Base-by-base conservation (phyloP, 1,140 invertebrate genomes). In the Eulimnadia texana region DNA sequence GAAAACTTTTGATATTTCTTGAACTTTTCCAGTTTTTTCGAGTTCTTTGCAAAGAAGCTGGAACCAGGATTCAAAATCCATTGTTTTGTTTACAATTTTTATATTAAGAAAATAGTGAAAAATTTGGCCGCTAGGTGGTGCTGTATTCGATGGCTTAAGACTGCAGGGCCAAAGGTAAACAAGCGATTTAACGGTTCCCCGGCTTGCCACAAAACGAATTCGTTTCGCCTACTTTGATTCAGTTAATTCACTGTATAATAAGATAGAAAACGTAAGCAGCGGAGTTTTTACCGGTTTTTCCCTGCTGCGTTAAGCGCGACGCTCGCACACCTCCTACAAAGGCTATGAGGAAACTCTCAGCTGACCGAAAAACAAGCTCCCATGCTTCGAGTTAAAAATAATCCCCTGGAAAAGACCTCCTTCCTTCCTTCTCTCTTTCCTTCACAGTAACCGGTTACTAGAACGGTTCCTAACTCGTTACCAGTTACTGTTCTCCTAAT, bases 31-130 rank as follows among this genome's bases (percentile, higher is more conserved):
- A 54, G 11, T 23, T 6, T 61, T 54, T 22, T 55, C 19, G 20
- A 61, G 51, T 10, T 52, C 25, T 24, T 28, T n/a, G 24, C 60
- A 61, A 27, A 61, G 29, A n/a, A n/a, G 23, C 49, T 25, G 24
- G 51, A 61, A 61, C 22, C 51, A 51, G 16, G 11, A 27, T 2
- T 61, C 60, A 29, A 61, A 61, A 33, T 28, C 53, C 60, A 61
- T 61, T 27, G n/a, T n/a, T n/a, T n/a, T 20, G 24, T 54, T 27
- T 54, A 3, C 16, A 16, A 54, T 25, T 27, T 29, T 6, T 9
- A 11, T 28, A 3, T 3, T 51, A 13, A 9, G 60, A 50, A 54
- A n/a, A 47, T 58, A 19, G 9, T 9, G 23, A 25, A 25, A 6
- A 58, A 42, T 9, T 6, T 16, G 6, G 33, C 33, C 33, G 33